Conservation (phyloP, 1,140 invertebrate species). For the Hycleus phaleratus region DNA sequence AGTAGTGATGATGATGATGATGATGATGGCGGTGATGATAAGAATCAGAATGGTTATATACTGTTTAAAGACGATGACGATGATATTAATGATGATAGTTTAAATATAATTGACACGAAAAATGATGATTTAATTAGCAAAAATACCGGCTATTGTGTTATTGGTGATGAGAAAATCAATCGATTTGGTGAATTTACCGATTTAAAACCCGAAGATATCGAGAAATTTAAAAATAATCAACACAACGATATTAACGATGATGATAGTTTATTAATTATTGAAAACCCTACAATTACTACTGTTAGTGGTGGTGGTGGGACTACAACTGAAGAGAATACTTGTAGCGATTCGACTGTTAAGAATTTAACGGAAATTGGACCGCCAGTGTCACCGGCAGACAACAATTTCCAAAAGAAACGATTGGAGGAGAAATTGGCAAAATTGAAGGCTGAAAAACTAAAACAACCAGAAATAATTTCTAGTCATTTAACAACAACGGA, state of each 20-base stretch:
- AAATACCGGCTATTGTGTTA: constrained; percentile 33
- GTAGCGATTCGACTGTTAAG: constrained; percentile 40
- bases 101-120: constrained; percentile 33
- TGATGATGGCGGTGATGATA: constrained; percentile 44
- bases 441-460: constrained; percentile 30
- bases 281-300: constrained; percentile 13
- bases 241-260: constrained; percentile 46
- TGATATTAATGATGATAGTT: constrained; percentile 53
- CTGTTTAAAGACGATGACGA: constrained; percentile 57
- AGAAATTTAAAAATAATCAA: constrained; percentile 29
- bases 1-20: constrained; percentile 48
- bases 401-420: constrained; percentile 26
- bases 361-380: constrained; percentile 32
- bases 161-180: constrained; percentile 21
- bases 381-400: constrained; percentile 16
- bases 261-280: constrained; percentile 49
- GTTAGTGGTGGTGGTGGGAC: constrained; percentile 39
- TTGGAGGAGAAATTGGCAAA: constrained; percentile 32
- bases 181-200: constrained; percentile 27
- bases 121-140: constrained; percentile 26
- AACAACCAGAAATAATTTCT: constrained; percentile 14
- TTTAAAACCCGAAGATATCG: constrained; percentile 28
- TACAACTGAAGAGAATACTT: constrained; percentile 49
- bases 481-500: constrained; percentile 1
- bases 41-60: constrained; percentile 60